Evolutionary conservation across 2,888 invertebrate species (phyloP), one percentile per base, ranked within the genome.

Genomic region (Stenotaenia linearis): DNA sequence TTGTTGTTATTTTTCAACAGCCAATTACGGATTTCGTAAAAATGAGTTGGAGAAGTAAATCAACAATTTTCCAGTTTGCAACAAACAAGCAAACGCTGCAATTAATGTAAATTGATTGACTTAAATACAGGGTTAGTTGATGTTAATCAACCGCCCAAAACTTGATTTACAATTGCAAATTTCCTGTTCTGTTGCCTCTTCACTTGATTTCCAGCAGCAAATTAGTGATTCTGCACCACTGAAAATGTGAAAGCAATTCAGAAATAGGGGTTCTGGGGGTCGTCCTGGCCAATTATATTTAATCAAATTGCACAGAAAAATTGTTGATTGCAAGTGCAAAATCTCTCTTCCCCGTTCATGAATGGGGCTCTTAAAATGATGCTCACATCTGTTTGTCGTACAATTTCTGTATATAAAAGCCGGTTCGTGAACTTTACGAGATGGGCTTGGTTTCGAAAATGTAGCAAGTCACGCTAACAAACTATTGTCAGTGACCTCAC

Each of bases 301-400:
- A 56, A 56, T 56, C 56, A 56, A 23, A 56, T 56, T 56, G 56
- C 21, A 56, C 56, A 56, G 56, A 56, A 56, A 56, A 56, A 56
- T 56, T 56, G 56, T 56, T 56, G 56, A 56, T 56, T 56, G 56
- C 56, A 9, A 56, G 56, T 5, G 56, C 56, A 6, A 56, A 40
- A 56, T 56, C 56, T 56, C 56, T 56, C 56, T 56, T 56, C 18
- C 18, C 23, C 56, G 15, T 56, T 56, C 56, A 56, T 18, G 18
- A 18, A 56, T n/a, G 1, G 21, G 18, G 56, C 56, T 18, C 18
- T 56, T 56, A 56, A 56, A 56, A 56, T 56, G 56, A 56, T 23
- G 56, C 56, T 56, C 56, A 56, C 56, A 56, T 56, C 56, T 56
- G 56, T 56, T 56, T 56, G 56, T 56, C 56, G 56, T 56, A 56